Percentiles rank a stretch among this genome's conserved stretches.
Evolutionary conservation across 1,140 invertebrate species (phyloP).

Genomic region (Oedothorax gibbosus): DNA sequence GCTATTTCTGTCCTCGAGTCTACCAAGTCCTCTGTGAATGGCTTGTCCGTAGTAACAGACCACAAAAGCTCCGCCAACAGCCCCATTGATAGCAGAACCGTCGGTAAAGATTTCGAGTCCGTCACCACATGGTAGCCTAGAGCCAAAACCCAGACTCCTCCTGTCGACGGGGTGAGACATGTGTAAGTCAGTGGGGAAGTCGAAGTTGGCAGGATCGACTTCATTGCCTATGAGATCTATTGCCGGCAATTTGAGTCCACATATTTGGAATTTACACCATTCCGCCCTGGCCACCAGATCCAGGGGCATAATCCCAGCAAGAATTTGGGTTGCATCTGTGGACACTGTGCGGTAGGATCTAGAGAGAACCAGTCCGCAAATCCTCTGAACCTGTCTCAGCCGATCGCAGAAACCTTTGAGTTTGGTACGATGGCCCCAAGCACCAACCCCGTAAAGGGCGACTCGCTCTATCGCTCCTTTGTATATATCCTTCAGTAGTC

Average conservation of each 20-base stretch:
- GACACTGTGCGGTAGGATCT: not conserved
- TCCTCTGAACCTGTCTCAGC: not conserved
- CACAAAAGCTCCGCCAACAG: not conserved
- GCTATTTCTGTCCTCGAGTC: not conserved
- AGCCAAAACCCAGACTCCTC: not conserved
- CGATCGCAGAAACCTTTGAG: not conserved
- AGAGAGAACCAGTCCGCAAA: not conserved
- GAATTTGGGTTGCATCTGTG: no score
- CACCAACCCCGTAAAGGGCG: not conserved
- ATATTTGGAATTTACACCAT: not conserved
- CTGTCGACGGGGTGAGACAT: not conserved
- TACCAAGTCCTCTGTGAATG: not conserved
- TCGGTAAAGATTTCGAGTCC: not conserved
- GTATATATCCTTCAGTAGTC: not conserved
- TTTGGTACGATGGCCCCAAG: not conserved
- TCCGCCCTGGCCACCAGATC: not conserved
- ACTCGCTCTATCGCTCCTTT: not conserved
- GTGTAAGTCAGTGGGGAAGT: no score
- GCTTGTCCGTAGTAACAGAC: not conserved
- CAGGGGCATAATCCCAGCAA: not conserved
- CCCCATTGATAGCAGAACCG: not conserved
- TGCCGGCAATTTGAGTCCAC: not conserved
- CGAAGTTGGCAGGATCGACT: no score
- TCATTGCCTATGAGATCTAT: rapidly evolving
- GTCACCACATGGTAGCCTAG: not conserved